A percentile compares a stretch with the other conserved stretches of the same genome.
These are phyloP conservation scores for Echeneis naucrates DNA, from an alignment of 2,797 vertebrate genomes.

Conservation along the genomic window DNA sequence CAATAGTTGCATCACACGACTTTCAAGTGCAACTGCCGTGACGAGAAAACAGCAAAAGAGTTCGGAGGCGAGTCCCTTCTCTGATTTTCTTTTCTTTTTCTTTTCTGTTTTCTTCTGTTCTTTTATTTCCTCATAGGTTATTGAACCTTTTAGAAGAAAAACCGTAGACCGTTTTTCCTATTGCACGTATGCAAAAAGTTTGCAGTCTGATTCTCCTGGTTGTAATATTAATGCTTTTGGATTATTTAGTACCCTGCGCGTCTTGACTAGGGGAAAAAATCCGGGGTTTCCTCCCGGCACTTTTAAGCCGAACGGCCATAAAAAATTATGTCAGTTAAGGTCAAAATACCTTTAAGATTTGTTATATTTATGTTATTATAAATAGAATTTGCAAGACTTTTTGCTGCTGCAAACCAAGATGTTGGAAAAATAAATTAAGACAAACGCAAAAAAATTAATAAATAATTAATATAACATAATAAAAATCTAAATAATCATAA, in stretches of 20 bases:
- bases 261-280: slow-evolving; percentile 7
- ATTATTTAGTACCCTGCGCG: slow-evolving; percentile 53
- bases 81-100: neutral
- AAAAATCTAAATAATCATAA: too few species aligned
- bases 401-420: neutral
- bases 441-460: too few species aligned
- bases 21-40: neutral
- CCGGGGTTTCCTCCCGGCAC: slow-evolving; percentile 17
- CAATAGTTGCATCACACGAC: neutral
- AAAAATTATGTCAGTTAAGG: slow-evolving; percentile 20
- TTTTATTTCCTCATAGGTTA: slow-evolving; percentile 5
- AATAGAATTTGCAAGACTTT: neutral
- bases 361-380: neutral
- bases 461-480: slow-evolving; percentile 1
- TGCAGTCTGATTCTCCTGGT: slow-evolving; percentile 6
- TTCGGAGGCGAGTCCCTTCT: neutral
- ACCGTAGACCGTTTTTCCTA: neutral
- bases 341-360: neutral
- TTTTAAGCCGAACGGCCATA: slow-evolving; percentile 9
- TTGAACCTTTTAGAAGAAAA: slow-evolving; percentile 21
- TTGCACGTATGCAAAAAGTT: slow-evolving; percentile 20
- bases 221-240: slow-evolving; percentile 57
- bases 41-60: neutral
- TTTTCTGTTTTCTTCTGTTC: neutral
- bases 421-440: neutral